Base-by-base conservation (phyloP, 2,888 invertebrate genomes). In the Erynnis tages region DNA sequence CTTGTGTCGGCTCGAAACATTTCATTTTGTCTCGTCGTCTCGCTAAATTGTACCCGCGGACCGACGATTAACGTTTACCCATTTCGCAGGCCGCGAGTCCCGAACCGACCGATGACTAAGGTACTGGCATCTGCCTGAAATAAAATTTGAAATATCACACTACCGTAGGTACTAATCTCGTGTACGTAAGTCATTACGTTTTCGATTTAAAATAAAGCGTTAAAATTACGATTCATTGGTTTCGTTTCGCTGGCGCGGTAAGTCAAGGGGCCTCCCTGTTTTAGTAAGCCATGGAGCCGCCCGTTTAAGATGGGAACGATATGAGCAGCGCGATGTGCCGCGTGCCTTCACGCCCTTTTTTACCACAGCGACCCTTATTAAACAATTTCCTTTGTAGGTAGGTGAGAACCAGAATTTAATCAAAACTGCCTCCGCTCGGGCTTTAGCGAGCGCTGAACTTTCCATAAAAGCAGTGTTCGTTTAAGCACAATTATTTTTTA, bases 281-380 rank as follows among this genome's bases (percentile, higher is more conserved):
- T 74, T 71, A 76, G 82, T 79, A 85, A 82, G 82, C 80, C 66
- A 67, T 63, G 63, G 60, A 67, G 72, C 71, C 68, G 74, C 64
- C 66, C 69, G 72, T 66, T 74, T 75, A 67, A 82, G 82, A 83
- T 82, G 72, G 71, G 67, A 69, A 70, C 71, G 80, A 85, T 83
- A 80, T 41, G 61, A 59, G 49, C 60, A 61, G 68, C 67, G 75
- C 70, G 72, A 73, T 67, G 65, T 61, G 62, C 73, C 67, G 79
- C 82, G 72, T 80, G 73, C 82, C 76, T 76, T 79, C 80, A 82
- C 82, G 78, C 77, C 72, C 67, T 71, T 70, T 60, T 60, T 59
- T 62, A 56, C 60, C 58, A 54, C 59, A 64, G 59, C 60, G 62
- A 58, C 61, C 62, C 58, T 59, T 57, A 57, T 56, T 57, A 54